Evolutionary conservation across 1,140 invertebrate species (phyloP), one percentile per base, ranked within the genome.

Genomic region (Pseudomyrmex gracilis): DNA sequence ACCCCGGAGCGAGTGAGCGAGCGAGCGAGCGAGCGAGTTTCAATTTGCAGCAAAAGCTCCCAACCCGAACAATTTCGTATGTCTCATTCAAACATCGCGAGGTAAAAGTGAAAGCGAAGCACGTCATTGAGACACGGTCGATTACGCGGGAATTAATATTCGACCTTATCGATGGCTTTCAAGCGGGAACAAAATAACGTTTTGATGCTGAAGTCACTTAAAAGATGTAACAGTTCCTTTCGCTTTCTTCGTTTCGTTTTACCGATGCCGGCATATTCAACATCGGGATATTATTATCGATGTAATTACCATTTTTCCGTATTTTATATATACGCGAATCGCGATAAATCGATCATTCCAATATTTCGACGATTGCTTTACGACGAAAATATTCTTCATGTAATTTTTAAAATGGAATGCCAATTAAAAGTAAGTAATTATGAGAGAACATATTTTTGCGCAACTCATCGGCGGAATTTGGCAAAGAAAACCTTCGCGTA

Each of bases 401-500:
- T 49, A 55, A 34, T 68, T 67, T 80, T 34, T 60, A 60, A 60
- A 60, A 10, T 24, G 43, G 58, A 22, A 58, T 49, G 4, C 55
- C 53, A 49, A 80, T 71, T 80, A 24, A 13, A n/a, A 13, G 2
- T 58, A 15, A 74, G 49, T 57, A 49, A 17, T 49, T 66, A 20
- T 47, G 7, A n/a, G 53, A 47, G 55, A 34, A 9, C 49, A 61
- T 68, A 73, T 87, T 88, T 76, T 77, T 57, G 61, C 63, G 73
- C 45, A 49, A 49, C 57, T 20, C 67, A 78, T 87, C 58, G 86
- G 57, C 15, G 68, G 73, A 34, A 58, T 70, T 77, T 77, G 51
- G 61, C 61, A 78, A 85, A 85, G 80, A 61, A 55, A 49, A 17
- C 60, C 57, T 82, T 89, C 88, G 88, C 76, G 84, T 49, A 89